phyloP scores from a whole-genome alignment of 2,113 vertebrate genomes.

The Osmerus mordax region DNA sequence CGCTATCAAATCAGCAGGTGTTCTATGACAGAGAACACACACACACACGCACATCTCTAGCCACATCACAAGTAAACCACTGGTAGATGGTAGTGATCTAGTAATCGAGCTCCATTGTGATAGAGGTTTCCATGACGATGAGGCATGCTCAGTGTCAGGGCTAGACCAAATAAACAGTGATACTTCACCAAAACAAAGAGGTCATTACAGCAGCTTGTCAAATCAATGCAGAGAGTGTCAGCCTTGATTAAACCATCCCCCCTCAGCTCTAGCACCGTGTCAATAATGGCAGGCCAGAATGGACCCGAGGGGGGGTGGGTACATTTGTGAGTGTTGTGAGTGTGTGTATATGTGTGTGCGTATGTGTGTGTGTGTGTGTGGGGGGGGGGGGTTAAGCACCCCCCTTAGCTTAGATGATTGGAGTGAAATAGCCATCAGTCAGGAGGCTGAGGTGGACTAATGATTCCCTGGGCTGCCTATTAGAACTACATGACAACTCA shows the following conservation, averaged over 20 bases:
- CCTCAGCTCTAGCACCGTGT: constrained; percentile 91
- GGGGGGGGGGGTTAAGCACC: constrained; percentile 54
- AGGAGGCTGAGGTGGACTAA: constrained; percentile 93
- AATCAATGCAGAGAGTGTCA: constrained; percentile 98
- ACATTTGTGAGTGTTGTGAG: not conserved
- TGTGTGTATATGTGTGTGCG: not conserved
- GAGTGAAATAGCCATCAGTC: constrained; percentile 99
- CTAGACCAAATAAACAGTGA: constrained; percentile 89
- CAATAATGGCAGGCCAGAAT: constrained; percentile 77
- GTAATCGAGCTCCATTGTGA: constrained; percentile 57
- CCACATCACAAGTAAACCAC: constrained; percentile 8
- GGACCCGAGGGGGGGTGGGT: constrained; percentile 53
- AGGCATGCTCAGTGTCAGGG: constrained; percentile 76
- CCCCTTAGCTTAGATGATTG: constrained; percentile 86
- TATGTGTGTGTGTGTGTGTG: constrained; percentile 57
- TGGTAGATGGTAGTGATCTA: constrained; percentile 7
- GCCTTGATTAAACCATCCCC: constrained; percentile 97
- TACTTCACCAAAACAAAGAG: constrained; percentile 99
- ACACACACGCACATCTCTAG: constrained; percentile 7
- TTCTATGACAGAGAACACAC: constrained; percentile 15
- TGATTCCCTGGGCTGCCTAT: constrained; percentile 98
- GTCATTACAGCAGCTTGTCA: constrained; percentile 99
- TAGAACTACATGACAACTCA: constrained; percentile 99
- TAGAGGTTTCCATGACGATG: constrained; percentile 96
- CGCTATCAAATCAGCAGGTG: constrained; percentile 20